Evolutionary conservation across 2,113 vertebrate species (phyloP).

Genomic region (Phrynosoma blainvillii): DNA sequence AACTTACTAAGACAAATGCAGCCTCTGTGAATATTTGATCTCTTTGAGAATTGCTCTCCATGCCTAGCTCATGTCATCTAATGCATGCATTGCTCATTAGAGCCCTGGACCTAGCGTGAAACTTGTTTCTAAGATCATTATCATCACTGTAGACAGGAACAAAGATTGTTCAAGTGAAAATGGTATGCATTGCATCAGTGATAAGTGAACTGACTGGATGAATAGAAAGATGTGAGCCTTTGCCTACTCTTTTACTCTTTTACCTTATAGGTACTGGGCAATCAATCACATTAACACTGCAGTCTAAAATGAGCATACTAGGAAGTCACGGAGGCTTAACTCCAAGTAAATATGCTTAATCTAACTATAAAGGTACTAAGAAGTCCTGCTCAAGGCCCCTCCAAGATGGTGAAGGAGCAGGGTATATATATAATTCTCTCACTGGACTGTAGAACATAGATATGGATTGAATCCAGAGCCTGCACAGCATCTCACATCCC

Average conservation of each 20-base stretch:
- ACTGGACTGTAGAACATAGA: neutral
- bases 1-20: neutral
- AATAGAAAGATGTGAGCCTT: conserved; percentile 9
- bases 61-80: neutral
- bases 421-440: neutral
- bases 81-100: neutral
- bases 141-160: conserved; percentile 7
- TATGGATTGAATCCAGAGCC: neutral
- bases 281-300: conserved; percentile 32
- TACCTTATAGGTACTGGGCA: neutral
- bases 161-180: conserved; percentile 18
- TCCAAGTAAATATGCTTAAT: neutral
- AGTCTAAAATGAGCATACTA: conserved; percentile 1
- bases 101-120: neutral
- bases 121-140: conserved; percentile 30
- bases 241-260: conserved; percentile 17
- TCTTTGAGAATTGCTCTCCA: neutral
- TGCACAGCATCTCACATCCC: neutral
- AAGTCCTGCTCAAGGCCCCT: neutral
- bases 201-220: conserved; percentile 23
- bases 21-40: neutral
- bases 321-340: neutral
- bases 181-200: conserved; percentile 9
- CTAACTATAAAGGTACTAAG: neutral
- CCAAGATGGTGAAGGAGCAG: neutral